Conservation (phyloP, 2,797 vertebrate genomes). For the Etheostoma perlongum region DNA sequence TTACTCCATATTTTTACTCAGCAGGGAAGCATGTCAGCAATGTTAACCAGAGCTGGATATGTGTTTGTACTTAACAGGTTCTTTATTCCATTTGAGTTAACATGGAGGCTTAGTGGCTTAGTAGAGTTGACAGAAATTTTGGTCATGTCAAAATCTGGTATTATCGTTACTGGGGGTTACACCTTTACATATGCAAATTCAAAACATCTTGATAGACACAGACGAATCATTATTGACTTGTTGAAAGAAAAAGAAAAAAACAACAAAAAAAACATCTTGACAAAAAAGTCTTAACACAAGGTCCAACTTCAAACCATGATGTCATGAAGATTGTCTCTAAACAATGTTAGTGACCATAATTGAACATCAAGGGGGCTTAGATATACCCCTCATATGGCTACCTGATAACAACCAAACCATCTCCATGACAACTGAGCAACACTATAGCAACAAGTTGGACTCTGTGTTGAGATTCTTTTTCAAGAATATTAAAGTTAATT, state of each 20-base stretch:
- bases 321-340: background rate
- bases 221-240: background rate
- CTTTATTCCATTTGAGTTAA: slow-evolving; percentile 14
- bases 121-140: background rate
- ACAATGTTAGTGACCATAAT: background rate
- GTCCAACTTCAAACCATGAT: background rate
- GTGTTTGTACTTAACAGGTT: slow-evolving; percentile 48
- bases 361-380: background rate
- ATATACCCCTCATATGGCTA: background rate
- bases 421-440: slow-evolving; percentile 1
- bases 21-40: slow-evolving; percentile 33
- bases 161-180: background rate
- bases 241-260: background rate
- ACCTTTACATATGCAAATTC: background rate
- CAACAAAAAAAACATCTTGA: background rate
- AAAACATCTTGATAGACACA: background rate
- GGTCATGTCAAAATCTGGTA: background rate
- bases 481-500: background rate
- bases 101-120: background rate
- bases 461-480: too few species aligned
- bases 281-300: background rate
- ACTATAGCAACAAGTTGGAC: background rate
- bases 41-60: slow-evolving; percentile 24
- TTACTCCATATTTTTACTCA: slow-evolving; percentile 28
- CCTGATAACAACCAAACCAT: background rate